Base-by-base conservation (phyloP, 2,797 vertebrate genomes). In the Dromococcyx pavoninus region DNA sequence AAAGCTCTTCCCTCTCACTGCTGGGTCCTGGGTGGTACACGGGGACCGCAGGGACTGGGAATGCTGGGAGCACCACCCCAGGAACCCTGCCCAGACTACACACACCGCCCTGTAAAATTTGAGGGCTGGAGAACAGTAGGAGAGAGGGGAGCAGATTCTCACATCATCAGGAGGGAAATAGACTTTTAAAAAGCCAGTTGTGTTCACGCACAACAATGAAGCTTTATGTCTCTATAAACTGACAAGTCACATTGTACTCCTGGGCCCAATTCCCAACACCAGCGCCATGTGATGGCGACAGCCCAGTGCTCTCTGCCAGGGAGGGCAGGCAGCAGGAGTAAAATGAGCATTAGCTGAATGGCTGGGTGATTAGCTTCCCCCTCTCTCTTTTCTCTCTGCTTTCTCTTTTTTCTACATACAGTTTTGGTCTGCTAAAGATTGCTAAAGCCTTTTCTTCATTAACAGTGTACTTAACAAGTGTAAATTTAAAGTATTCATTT, bases 151-250 rank as follows among this genome's bases (percentile, higher is more conserved):
- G 93, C 89, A 95, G 91, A 96, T 94, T 97, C 96, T 96, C 91
- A 91, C 61, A 93, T 92, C 87, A 95, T 95, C 97, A 96, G 96
- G 92, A 92, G 82, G 91, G 89, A 97, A 94, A 95, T 13, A 97
- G 96, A 81, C 83, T 93, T 96, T 96, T 97, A 96, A 97, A 95
- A 94, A 97, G 96, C 94, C 91, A 95, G 94, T 97, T 93, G 96
- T 81, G 64, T 88, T 85, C 97, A 94, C 97, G 94, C 96, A 97
- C 96, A 94, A 96, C 93, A 93, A 95, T 96, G 96, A 96, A 97
- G 96, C 96, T 97, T 97, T 97, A 98, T 94, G 95, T 98, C 97
- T 98, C 96, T 98, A 98, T 98, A 98, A 98, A 98, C 97, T 97
- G 98, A 98, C 97, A 98, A 97, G 97, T 98, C 95, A 97, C 97